Evolutionary conservation across 1,140 invertebrate species (phyloP), one percentile per base, ranked within the genome.

Genomic region (Drosophila melanogaster): DNA sequence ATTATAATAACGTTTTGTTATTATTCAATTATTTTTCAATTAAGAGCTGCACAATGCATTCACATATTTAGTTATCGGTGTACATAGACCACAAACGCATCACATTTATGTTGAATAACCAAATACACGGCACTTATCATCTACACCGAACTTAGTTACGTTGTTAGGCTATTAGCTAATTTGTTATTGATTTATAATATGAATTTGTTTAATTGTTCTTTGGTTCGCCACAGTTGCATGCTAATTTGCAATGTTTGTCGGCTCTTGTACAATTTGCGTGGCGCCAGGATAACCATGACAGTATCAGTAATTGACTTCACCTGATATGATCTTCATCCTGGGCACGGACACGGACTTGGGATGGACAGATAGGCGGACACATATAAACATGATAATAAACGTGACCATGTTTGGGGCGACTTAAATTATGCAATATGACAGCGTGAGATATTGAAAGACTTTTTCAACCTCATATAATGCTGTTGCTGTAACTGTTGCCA

Each of bases 401-500:
- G 51, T 70, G 65, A 26, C 51, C 41, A 49, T 71, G 51, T 49
- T 47, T 26, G 40, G 35, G 53, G 19, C 26, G 33, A 26, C 65
- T 57, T 71, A 71, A 71, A 71, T 71, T 71, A 71, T 71, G 67
- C 67, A 71, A 70, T 49, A 40, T 37, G 67, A 70, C 67, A 70
- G 66, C 33, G 65, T 37, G 15, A 26, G 65, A 71, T 71, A 71
- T 70, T 71, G 65, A 71, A 70, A 57, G 67, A 70, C 64, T 70
- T 69, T 69, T 69, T 35, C 17, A 69, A 55, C 41, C 37, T 51
- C 35, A 15, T 46, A 17, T 19, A 15, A 17, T 19, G 14, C 41
- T 41, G 51, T 47, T 60, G 24, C 60, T 60, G 22, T 22, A 71
- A 71, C 67, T 71, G 72, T 84, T 80, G 84, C 78, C 65, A 79